These are phyloP conservation scores for Melieria crassipennis DNA, from an alignment of 2,888 invertebrate genomes.

Conservation along the genomic window DNA sequence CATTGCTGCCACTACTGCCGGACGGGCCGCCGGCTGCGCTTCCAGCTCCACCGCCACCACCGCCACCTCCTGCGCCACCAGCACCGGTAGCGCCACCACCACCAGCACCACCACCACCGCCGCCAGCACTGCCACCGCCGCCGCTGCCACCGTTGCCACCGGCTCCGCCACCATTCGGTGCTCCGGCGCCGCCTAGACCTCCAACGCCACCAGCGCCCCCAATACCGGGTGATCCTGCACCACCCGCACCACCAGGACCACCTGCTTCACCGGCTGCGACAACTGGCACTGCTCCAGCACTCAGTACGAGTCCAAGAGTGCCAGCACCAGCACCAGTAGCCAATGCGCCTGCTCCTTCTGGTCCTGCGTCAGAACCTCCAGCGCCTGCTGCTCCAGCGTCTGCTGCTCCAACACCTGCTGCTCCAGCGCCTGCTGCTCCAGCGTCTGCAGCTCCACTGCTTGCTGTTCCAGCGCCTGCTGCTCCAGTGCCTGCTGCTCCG, in stretches of 20 bases:
- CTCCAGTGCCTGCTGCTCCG: background rate
- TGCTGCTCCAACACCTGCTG: background rate
- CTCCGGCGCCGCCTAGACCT: constrained; percentile 39
- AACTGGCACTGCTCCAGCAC: constrained; percentile 20
- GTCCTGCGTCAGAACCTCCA: background rate
- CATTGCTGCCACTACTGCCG: constrained; percentile 24
- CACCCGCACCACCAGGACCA: background rate
- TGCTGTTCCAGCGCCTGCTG: background rate
- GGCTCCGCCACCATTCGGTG: constrained; percentile 37
- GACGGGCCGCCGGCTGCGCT: constrained; percentile 13
- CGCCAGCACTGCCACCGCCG: background rate
- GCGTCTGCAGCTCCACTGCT: background rate
- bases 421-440: background rate
- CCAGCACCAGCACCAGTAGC: background rate
- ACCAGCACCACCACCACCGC: constrained; percentile 33
- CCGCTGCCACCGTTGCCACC: constrained; percentile 39
- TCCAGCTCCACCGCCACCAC: background rate
- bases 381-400: background rate
- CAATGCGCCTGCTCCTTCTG: background rate
- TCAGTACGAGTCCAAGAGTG: background rate
- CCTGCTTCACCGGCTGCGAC: constrained; percentile 14
- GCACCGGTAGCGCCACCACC: constrained; percentile 33
- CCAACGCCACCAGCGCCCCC: background rate
- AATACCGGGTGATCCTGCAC: constrained; percentile 3
- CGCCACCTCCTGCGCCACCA: constrained; percentile 19